Evolutionary conservation across 2,888 invertebrate genomes (phyloP), one percentile per base, ranked within the genome.

Genomic region (Onthophagus sagittarius): DNA sequence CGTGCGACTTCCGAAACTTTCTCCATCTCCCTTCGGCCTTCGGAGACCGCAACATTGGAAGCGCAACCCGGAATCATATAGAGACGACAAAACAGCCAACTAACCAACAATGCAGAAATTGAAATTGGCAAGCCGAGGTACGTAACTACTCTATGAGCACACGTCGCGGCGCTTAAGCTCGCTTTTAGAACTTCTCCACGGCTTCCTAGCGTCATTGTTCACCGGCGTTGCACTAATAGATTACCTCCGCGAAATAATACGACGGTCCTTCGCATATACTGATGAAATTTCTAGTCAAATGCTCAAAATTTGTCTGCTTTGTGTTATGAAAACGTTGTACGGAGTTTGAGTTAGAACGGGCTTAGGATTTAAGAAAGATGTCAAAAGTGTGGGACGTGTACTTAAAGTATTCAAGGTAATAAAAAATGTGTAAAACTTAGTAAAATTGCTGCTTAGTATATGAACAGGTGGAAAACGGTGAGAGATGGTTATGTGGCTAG

Each of bases 81-180:
- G 67, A 23, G 13, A n/a, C n/a, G 31, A 15, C 23, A 13, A 67
- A 67, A 67, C 67, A 67, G 67, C 31, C 67, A 67, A 67, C 67
- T 23, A 67, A 15, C 67, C 32, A 67, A 67, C 67, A 67, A 67
- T 67, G 67, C 31, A n/a, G 15, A 67, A 67, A 67, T 67, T 67
- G 67, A 67, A 67, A 67, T 67, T 67, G 67, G 67, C 67, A 14
- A 64, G 64, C 13, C 23, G 67, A 67, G 67, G 67, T 67, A 32
- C 23, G 31, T 67, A 67, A 67, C 67, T 67, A 67, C 67, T 67
- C 67, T 23, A 23, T 9, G 15, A 64, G 15, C 32, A 31, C 67
- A 67, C 67, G 32, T 67, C 67, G 31, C 23, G 31, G 23, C 67
- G 67, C 32, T 67, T 67, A 67, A 67, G 31, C 67, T 67, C 32